A percentile compares a stretch with the other conserved stretches of the same genome.
phyloP scores from a whole-genome alignment of 2,113 vertebrate species.

The Phoenicopterus ruber region DNA sequence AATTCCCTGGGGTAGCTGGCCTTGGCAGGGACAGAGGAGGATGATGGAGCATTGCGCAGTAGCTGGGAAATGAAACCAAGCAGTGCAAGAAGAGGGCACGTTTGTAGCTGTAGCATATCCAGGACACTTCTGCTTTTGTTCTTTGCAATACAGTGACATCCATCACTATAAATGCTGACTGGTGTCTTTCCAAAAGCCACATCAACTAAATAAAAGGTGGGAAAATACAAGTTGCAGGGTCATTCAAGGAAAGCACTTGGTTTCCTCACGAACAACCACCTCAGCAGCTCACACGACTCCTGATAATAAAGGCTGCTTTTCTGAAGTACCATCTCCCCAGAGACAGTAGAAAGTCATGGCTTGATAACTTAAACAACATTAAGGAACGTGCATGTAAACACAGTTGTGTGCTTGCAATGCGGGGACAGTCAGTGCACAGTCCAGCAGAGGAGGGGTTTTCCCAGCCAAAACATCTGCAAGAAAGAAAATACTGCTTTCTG shows the following conservation, averaged over 20 bases:
- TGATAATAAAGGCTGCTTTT: not conserved
- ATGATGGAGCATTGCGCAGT: not conserved
- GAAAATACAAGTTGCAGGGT: not conserved
- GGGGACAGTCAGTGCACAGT: not conserved
- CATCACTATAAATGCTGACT: not conserved
- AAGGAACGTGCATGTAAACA: not conserved
- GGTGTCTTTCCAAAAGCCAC: not conserved
- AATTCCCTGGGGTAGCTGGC: not conserved
- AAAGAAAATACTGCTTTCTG: not conserved
- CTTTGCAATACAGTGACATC: not conserved
- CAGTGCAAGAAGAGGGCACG: not conserved
- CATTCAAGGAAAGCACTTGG: not conserved
- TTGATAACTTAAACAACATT: not conserved
- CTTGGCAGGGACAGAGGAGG: not conserved
- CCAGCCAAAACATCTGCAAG: not conserved
- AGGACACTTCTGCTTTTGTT: conserved; percentile 25
- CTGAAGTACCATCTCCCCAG: not conserved
- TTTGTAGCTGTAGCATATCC: not conserved
- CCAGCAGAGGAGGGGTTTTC: not conserved
- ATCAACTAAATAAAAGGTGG: not conserved
- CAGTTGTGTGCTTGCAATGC: not conserved
- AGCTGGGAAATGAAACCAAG: conserved; percentile 25
- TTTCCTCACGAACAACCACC: not conserved
- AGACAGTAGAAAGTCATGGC: not conserved
- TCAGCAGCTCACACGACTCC: not conserved